Evolutionary conservation across 2,797 vertebrate genomes (phyloP).

Genomic region (Nyctibius grandis): DNA sequence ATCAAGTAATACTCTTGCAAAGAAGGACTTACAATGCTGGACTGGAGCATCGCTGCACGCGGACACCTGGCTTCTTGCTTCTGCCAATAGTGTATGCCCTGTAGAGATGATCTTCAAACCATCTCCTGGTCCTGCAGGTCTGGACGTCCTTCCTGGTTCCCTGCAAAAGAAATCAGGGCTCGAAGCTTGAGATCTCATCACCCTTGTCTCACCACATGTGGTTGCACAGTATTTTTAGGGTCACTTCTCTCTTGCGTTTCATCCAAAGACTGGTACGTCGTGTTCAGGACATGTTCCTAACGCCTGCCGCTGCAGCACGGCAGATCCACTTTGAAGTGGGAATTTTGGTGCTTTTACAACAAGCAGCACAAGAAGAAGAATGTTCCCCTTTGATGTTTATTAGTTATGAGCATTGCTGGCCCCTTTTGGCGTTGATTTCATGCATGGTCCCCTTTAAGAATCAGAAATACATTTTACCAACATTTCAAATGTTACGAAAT

Average conservation of each 20-base stretch:
- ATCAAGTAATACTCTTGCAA: not conserved
- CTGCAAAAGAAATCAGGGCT: not conserved
- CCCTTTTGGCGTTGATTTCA: constrained; percentile 3
- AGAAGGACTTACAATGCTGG: not conserved
- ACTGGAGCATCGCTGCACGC: fast-evolving
- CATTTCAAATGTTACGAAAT: not conserved
- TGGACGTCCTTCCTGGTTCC: not conserved
- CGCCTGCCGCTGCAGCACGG: not conserved
- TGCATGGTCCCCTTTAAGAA: not conserved
- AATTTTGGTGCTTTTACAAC: not conserved
- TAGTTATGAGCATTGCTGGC: not conserved
- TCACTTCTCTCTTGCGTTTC: not conserved
- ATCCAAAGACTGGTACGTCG: not conserved
- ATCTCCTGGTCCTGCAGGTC: not conserved
- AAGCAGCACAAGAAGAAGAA: not conserved
- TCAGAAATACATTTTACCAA: not conserved
- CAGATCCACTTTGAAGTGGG: not conserved
- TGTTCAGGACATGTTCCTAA: not conserved
- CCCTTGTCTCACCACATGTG: not conserved
- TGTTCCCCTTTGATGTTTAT: constrained; percentile 3
- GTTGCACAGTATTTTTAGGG: not conserved
- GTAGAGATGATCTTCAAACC: not conserved
- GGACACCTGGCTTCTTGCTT: not conserved
- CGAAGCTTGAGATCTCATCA: not conserved
- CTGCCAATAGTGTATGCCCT: not conserved